Conservation (phyloP, 2,888 invertebrate species). For the Parnassius glacialis region DNA sequence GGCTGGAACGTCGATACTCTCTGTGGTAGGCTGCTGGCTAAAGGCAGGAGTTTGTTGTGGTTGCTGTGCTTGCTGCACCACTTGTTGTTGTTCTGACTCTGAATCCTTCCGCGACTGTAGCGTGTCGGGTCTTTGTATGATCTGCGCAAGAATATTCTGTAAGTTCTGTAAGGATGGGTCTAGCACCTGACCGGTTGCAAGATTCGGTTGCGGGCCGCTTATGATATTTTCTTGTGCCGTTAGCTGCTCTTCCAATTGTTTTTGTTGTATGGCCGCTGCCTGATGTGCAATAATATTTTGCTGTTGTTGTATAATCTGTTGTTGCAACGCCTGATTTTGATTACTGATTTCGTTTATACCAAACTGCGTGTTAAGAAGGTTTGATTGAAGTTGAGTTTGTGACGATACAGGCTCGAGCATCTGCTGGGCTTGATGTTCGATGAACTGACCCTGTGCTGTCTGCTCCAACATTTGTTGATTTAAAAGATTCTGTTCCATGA, state of each 20-base stretch:
- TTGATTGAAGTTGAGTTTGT: slow-evolving; percentile 57
- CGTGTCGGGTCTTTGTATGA: slow-evolving; percentile 69
- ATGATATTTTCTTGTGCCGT: slow-evolving; percentile 63
- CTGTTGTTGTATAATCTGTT: slow-evolving; percentile 75
- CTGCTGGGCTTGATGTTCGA: slow-evolving; percentile 59
- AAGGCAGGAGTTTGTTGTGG: slow-evolving; percentile 34
- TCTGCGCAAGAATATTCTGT: slow-evolving; percentile 70
- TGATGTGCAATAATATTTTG: slow-evolving; percentile 72
- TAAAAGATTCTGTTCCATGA: slow-evolving; percentile 59
- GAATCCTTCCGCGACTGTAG: slow-evolving; percentile 67
- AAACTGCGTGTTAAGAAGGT: slow-evolving; percentile 58
- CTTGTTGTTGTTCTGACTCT: slow-evolving; percentile 59
- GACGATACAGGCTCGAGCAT: slow-evolving; percentile 47
- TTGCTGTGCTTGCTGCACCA: slow-evolving; percentile 47
- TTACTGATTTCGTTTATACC: slow-evolving; percentile 61
- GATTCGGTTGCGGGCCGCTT: slow-evolving; percentile 57
- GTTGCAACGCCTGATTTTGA: slow-evolving; percentile 78
- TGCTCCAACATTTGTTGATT: slow-evolving; percentile 73
- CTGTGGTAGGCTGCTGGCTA: slow-evolving; percentile 34
- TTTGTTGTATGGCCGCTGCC: slow-evolving; percentile 73
- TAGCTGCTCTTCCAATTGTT: slow-evolving; percentile 66
- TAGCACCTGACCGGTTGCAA: slow-evolving; percentile 63
- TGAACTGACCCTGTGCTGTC: slow-evolving; percentile 64
- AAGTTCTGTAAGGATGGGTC: slow-evolving; percentile 78
- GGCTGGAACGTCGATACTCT: slow-evolving; percentile 43